Percentiles rank a stretch among this genome's conserved stretches.
These are phyloP conservation scores for Silurus lanzhouensis DNA, from an alignment of 2,797 vertebrate genomes.

Conservation along the genomic window DNA sequence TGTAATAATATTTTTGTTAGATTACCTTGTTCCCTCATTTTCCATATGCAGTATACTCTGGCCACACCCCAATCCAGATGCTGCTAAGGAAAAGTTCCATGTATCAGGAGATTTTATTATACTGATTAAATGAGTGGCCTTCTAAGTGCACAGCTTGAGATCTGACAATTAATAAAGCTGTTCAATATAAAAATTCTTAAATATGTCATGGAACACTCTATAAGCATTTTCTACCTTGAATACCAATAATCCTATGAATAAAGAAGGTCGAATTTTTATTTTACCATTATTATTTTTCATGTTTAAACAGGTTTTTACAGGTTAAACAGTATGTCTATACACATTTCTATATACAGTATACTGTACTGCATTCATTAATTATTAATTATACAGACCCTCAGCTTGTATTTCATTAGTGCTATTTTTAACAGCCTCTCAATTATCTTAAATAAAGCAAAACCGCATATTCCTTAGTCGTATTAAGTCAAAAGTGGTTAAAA, in stretches of 20 bases:
- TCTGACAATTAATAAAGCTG: slow-evolving; percentile 40
- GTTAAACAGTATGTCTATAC: not conserved
- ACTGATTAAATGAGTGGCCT: slow-evolving; percentile 66
- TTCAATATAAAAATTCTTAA: slow-evolving; percentile 41
- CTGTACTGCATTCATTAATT: slow-evolving; percentile 55
- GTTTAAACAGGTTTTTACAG: slow-evolving; percentile 24
- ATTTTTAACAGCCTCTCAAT: slow-evolving; percentile 62
- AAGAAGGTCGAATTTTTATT: not conserved
- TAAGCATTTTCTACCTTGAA: not conserved
- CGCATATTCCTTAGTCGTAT: slow-evolving; percentile 60
- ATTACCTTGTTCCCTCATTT: slow-evolving; percentile 79
- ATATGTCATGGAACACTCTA: not conserved
- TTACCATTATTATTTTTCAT: not conserved
- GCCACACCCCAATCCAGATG: slow-evolving; percentile 56
- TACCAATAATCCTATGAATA: not conserved
- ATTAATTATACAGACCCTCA: slow-evolving; percentile 53
- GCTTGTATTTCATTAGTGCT: slow-evolving; percentile 52
- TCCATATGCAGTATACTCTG: slow-evolving; percentile 75
- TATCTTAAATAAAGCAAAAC: slow-evolving; percentile 50
- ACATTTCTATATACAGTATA: slow-evolving; percentile 56
- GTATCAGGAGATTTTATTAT: slow-evolving; percentile 70
- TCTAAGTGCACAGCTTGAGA: slow-evolving; percentile 60
- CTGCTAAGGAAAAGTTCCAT: slow-evolving; percentile 67
- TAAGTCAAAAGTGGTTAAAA: slow-evolving; percentile 65
- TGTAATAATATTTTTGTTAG: slow-evolving; percentile 88